Evolutionary conservation across 2,888 invertebrate species (phyloP).

Genomic region (Stenodema calcarata): DNA sequence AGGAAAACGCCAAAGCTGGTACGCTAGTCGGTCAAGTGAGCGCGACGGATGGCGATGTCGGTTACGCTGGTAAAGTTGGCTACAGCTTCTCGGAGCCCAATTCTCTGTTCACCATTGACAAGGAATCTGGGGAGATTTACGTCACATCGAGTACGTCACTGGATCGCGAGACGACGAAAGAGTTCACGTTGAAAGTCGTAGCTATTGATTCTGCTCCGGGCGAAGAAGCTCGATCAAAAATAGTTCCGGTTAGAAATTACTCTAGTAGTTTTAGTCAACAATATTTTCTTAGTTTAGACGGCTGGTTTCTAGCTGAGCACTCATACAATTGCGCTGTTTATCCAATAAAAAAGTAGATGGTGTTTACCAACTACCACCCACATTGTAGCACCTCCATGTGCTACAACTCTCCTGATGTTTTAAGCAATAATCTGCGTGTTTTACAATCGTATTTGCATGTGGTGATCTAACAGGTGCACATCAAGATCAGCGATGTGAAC

Average conservation of each 20-base stretch:
- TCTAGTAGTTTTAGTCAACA: too few relatives aligned
- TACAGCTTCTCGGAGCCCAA: constrained; percentile 81
- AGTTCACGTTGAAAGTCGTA: constrained; percentile 77
- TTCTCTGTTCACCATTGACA: constrained; percentile 76
- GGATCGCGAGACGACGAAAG: constrained; percentile 77
- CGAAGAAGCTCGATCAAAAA: constrained; percentile 66
- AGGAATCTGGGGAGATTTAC: constrained; percentile 75
- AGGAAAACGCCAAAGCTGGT: constrained; percentile 78
- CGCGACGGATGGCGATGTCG: constrained; percentile 81
- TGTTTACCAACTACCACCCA: not conserved
- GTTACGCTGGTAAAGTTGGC: constrained; percentile 76
- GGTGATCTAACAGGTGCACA: constrained; percentile 66
- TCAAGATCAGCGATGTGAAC: constrained; percentile 83
- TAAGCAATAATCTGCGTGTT: not conserved
- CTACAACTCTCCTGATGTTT: too few relatives aligned
- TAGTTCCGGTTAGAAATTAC: constrained; percentile 34
- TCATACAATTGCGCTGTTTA: too few relatives aligned
- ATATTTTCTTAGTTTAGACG: too few relatives aligned
- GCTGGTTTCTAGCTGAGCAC: too few relatives aligned
- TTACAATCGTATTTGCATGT: constrained; percentile 1
- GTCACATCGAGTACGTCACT: constrained; percentile 75
- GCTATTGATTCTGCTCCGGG: constrained; percentile 82
- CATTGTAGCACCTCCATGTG: not conserved
- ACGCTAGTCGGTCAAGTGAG: constrained; percentile 75
- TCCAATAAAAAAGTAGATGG: too few relatives aligned